A percentile compares a stretch with the other conserved stretches of the same genome.
Evolutionary conservation across 2,888 invertebrate genomes (phyloP).

Genomic region (Oscheius sp.): DNA sequence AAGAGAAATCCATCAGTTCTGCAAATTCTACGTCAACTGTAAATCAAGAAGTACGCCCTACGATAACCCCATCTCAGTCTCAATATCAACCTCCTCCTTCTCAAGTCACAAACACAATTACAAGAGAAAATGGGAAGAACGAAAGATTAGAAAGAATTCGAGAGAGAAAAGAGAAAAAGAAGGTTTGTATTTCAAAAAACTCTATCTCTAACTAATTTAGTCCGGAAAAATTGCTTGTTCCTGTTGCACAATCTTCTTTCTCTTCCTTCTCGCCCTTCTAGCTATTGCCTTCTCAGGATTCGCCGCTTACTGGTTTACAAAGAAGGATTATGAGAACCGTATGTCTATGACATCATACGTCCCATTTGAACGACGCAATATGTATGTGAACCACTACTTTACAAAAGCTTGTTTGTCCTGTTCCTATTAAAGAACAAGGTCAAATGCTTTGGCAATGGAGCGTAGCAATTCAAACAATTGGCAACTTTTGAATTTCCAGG

Average conservation of each 20-base stretch:
- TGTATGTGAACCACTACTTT: no score
- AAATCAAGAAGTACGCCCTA: neutral
- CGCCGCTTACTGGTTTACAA: constrained; percentile 44
- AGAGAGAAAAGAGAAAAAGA: constrained; percentile 3
- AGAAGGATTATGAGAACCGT: constrained; percentile 37
- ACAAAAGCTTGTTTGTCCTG: constrained; percentile 6
- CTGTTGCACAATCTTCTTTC: constrained; percentile 33
- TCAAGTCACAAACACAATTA: neutral
- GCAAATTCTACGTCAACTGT: constrained; percentile 2
- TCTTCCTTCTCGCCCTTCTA: constrained; percentile 42
- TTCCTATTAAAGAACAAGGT: constrained; percentile 9
- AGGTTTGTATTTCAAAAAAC: neutral
- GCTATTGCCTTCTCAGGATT: constrained; percentile 46
- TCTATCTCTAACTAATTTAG: constrained; percentile 1
- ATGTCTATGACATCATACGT: constrained; percentile 17
- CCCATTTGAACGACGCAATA: constrained; percentile 26
- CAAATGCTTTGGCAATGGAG: constrained; percentile 1
- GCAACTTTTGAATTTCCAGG: constrained; percentile 15
- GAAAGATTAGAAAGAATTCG: constrained; percentile 1
- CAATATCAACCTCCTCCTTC: neutral
- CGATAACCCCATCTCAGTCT: neutral
- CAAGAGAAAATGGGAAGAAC: constrained; percentile 10
- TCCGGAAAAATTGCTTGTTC: constrained; percentile 37
- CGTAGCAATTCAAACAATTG: neutral
- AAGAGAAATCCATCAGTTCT: constrained; percentile 8